Evolutionary conservation across 64 coral and sea anemone genomes (phyloP).

Genomic region (Stylophora pistillata): DNA sequence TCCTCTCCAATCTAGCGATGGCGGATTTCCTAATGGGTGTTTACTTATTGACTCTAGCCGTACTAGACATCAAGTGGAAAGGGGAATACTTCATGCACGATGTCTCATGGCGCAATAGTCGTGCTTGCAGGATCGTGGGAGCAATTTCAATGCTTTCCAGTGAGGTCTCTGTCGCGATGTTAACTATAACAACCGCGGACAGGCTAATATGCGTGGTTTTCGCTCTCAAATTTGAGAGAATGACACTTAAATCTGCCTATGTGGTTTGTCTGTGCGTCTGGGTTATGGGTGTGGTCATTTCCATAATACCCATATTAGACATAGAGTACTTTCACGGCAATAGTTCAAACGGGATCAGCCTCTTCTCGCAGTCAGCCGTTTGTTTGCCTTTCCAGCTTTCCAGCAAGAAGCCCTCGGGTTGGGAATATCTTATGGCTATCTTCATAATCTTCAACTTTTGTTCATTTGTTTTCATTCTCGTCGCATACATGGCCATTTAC

Average conservation of each 20-base stretch:
- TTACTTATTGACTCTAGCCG: constrained; percentile 23
- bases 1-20: constrained; percentile 18
- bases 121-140: constrained; percentile 13
- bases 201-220: constrained; percentile 33
- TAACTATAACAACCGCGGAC: constrained; percentile 26
- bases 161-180: constrained; percentile 24
- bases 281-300: not conserved
- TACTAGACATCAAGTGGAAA: constrained; percentile 14
- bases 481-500: constrained; percentile 10
- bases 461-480: constrained; percentile 13
- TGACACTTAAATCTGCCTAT: not conserved
- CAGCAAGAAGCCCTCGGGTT: not conserved
- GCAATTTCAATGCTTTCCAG: constrained; percentile 45
- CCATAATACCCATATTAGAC: not conserved
- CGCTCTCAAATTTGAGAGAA: not conserved
- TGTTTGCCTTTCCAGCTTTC: constrained; percentile 36
- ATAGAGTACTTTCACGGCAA: not conserved
- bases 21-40: constrained; percentile 56
- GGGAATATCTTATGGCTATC: not conserved
- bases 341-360: not conserved
- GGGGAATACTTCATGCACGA: constrained; percentile 42
- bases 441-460: constrained; percentile 8
- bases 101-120: constrained; percentile 24
- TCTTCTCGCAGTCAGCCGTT: constrained; percentile 27
- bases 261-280: constrained; percentile 13